Conservation (phyloP, 2,113 vertebrate genomes). For the Arizona elegans region DNA sequence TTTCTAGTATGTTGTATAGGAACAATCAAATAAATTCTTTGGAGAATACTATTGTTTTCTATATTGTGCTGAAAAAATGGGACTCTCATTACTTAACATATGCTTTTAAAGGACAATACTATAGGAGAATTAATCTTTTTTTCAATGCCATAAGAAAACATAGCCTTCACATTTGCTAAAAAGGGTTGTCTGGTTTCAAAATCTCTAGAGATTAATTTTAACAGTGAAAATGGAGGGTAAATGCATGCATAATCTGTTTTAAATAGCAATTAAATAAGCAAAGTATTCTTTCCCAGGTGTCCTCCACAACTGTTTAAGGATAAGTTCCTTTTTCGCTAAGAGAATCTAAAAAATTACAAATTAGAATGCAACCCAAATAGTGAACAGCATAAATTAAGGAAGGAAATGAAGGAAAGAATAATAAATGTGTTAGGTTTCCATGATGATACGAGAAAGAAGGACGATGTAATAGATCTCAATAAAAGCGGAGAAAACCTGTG, state of each 20-base stretch:
- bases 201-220: background rate
- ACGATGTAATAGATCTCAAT: background rate
- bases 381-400: background rate
- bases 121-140: background rate
- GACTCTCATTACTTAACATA: background rate
- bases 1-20: background rate
- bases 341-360: background rate
- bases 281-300: background rate
- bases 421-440: background rate
- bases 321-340: background rate
- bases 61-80: background rate
- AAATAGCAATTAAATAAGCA: background rate
- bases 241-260: background rate
- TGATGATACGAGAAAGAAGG: background rate
- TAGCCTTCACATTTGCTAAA: background rate
- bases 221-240: background rate
- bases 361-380: background rate
- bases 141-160: background rate
- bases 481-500: background rate
- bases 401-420: background rate
- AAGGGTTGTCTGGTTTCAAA: background rate
- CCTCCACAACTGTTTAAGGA: background rate
- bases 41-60: background rate
- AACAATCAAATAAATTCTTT: background rate
- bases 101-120: background rate